Evolutionary conservation across 2,888 invertebrate species (phyloP).

Genomic region (Sabatieria punctata): DNA sequence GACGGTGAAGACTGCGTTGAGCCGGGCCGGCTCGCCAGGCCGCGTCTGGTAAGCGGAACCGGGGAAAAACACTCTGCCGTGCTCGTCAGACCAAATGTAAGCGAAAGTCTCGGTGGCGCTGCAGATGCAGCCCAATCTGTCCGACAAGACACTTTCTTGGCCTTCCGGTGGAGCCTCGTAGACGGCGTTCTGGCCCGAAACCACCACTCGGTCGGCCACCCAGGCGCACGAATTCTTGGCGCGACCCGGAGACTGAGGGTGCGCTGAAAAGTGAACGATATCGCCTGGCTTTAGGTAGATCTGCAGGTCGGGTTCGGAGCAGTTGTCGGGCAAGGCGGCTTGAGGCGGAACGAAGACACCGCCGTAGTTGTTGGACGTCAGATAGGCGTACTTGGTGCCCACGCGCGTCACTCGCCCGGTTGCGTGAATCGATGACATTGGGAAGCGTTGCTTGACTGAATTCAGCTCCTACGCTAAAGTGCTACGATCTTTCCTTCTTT

Average conservation of each 20-base stretch:
- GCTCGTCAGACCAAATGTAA: neutral
- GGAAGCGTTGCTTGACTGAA: no score
- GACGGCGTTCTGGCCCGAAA: neutral
- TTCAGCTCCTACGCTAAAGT: no score
- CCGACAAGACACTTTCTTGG: neutral
- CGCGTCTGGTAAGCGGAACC: slow-evolving; percentile 1
- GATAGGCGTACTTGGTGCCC: neutral
- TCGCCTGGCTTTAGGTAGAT: neutral
- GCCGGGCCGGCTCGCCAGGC: neutral
- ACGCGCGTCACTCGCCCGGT: slow-evolving; percentile 4
- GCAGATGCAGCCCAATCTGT: neutral
- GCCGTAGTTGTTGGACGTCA: neutral
- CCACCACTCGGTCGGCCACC: no score
- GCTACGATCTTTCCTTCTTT: no score
- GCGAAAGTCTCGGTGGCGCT: neutral
- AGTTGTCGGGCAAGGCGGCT: neutral
- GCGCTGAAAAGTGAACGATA: slow-evolving; percentile 1
- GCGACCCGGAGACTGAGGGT: neutral
- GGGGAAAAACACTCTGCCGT: neutral
- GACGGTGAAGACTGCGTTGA: neutral
- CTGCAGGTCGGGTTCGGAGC: neutral
- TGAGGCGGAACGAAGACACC: neutral
- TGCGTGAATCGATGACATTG: no score
- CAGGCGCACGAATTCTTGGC: slow-evolving; percentile 3
- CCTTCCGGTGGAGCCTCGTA: neutral